Evolutionary conservation across 1,140 invertebrate genomes (phyloP).

Genomic region (Nebria ingens): DNA sequence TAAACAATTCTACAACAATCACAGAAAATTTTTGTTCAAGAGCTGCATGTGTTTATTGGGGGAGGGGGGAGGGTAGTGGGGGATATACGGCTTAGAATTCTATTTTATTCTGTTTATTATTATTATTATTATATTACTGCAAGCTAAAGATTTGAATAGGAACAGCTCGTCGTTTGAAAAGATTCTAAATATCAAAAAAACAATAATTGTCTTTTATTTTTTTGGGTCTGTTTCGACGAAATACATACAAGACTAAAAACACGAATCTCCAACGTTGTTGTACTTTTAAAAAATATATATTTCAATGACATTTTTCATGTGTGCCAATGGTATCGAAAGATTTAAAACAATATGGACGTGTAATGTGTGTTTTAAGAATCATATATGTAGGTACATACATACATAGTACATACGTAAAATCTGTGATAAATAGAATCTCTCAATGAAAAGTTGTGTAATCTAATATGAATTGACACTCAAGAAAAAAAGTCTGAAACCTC

Average conservation of each 20-base stretch:
- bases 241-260: no score
- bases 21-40: conserved; percentile 6
- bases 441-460: no score
- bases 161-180: background rate
- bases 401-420: background rate
- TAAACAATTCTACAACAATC: conserved; percentile 8
- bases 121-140: no score
- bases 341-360: background rate
- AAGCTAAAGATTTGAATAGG: background rate
- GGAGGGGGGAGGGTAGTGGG: no score
- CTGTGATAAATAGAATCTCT: background rate
- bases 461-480: no score
- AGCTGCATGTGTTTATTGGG: background rate
- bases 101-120: no score
- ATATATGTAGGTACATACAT: background rate
- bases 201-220: no score
- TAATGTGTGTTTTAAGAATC: background rate
- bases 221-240: no score
- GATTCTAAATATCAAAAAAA: no score
- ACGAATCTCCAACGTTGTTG: background rate
- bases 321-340: background rate
- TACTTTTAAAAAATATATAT: background rate
- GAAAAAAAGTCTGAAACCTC: background rate
- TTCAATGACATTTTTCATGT: background rate
- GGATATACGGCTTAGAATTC: no score